Base-by-base conservation (phyloP, 2,113 vertebrate species). In the Scytalopus superciliaris region DNA sequence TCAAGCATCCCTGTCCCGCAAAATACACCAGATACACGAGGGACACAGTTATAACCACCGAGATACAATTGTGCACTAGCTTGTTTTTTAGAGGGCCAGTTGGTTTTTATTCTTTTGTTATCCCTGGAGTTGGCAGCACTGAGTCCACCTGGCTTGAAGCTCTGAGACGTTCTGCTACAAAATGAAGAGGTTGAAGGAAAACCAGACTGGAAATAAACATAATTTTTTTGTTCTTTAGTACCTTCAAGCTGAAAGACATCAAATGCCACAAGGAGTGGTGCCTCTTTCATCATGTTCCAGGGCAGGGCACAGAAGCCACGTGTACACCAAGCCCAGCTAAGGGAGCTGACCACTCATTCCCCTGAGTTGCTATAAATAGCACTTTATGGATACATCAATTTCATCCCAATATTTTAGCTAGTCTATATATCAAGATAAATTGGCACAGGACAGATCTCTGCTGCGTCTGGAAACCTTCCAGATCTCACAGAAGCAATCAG, bases 391-490 rank as follows among this genome's bases (percentile, higher is more conserved):
- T 19, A 5, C 2, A 14, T 22, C 62, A 14, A 67, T 69, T 69
- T 27, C 37, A 94, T 42, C 52, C 70, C n/a, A 19, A 40, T 68
- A 39, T 52, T 93, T 40, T n/a, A 78, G 53, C 45, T 74, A 24
- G 25, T n/a, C 83, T 35, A 28, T 72, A 57, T 17, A 60, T 24
- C 73, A 7, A 72, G 81, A 73, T 49, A 66, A 93, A 57, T 4
- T 87, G 74, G 59, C 81, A 81, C 7, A 57, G 53, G 60, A 74
- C 57, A 82, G 69, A 69, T 59, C 74, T 12, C 69, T 82, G 84
- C 80, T 89, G 78, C 3, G 55, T 59, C 87, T 81, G 93, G 87
- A 87, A 78, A 55, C 45, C 81, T 45, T 87, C 70, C 87, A 68
- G 44, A 76, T 27, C 70, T 47, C 77, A 39, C 68, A 87, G 77